phyloP scores from a whole-genome alignment of 2,888 invertebrate species.

The Anticlea derivata region DNA sequence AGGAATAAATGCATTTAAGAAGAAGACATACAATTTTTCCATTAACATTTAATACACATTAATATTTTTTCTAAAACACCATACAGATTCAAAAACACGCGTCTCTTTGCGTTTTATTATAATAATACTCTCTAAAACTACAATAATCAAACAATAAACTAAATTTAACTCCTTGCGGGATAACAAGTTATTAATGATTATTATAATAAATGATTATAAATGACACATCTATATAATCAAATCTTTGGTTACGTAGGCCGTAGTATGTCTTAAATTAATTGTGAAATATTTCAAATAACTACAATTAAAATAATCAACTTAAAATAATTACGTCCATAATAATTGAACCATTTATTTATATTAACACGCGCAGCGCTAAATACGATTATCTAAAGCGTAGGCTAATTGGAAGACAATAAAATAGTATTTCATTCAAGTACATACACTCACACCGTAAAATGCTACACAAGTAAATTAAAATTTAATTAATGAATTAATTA shows the following conservation, averaged over 20 bases:
- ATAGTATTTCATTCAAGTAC: conserved; percentile 44
- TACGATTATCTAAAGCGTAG: conserved; percentile 47
- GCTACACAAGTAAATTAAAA: conserved; percentile 16
- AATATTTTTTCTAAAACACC: conserved; percentile 50
- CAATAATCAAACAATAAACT: conserved; percentile 27
- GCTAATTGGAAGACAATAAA: conserved; percentile 68
- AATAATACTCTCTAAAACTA: conserved; percentile 32
- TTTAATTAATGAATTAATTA: conserved; percentile 35
- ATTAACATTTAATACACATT: conserved; percentile 26
- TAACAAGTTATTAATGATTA: conserved; percentile 37
- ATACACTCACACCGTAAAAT: conserved; percentile 35
- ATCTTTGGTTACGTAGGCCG: conserved; percentile 31
- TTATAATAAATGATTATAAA: conserved; percentile 27
- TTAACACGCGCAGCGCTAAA: conserved; percentile 24
- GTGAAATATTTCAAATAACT: neutral
- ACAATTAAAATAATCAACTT: neutral
- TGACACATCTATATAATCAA: conserved; percentile 24
- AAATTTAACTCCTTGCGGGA: conserved; percentile 52
- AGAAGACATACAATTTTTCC: conserved; percentile 34
- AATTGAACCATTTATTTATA: conserved; percentile 4
- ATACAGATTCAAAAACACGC: conserved; percentile 60
- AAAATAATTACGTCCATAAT: conserved; percentile 4
- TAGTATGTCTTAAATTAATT: conserved; percentile 4
- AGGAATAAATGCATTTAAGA: conserved; percentile 42
- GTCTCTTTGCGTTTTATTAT: conserved; percentile 52